Conservation (phyloP, 30 jellyfish, hydroid and myxozoan species). For the Euphysa ruthae region DNA sequence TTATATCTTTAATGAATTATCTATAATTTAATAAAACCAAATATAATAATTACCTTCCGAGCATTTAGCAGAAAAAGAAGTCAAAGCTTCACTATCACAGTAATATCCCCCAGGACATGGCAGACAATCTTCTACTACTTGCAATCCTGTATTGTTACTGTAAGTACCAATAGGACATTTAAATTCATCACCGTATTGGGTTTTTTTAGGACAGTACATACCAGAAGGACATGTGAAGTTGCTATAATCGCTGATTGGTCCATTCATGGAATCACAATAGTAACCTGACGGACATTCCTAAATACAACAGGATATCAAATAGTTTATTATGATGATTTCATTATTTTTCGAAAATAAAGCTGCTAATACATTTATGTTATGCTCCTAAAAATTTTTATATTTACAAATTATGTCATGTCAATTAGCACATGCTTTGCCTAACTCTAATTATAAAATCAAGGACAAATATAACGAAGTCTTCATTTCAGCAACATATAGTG, state of each 20-base stretch:
- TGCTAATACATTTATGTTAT: no score
- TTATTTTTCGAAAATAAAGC: no score
- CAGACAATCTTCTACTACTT: constrained; percentile 44
- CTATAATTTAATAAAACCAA: no score
- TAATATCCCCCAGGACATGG: constrained; percentile 95
- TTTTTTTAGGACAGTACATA: constrained; percentile 84
- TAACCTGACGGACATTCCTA: constrained; percentile 94
- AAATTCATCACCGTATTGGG: constrained; percentile 53
- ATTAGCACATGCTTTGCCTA: no score
- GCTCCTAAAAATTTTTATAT: no score
- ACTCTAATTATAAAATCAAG: no score
- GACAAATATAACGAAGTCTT: no score
- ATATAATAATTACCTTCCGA: constrained; percentile 77
- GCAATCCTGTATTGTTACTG: constrained; percentile 67
- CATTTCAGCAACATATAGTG: no score
- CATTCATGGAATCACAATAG: constrained; percentile 63
- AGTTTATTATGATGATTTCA: neutral
- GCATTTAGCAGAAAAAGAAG: constrained; percentile 58
- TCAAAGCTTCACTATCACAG: constrained; percentile 79
- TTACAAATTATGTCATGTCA: no score
- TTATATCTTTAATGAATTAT: no score
- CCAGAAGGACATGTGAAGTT: constrained; percentile 76
- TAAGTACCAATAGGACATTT: constrained; percentile 97
- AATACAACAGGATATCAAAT: neutral
- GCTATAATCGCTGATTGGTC: constrained; percentile 51